Evolutionary conservation across 2,888 invertebrate species (phyloP), one percentile per base, ranked within the genome.

Genomic region (Ophion ellenae): DNA sequence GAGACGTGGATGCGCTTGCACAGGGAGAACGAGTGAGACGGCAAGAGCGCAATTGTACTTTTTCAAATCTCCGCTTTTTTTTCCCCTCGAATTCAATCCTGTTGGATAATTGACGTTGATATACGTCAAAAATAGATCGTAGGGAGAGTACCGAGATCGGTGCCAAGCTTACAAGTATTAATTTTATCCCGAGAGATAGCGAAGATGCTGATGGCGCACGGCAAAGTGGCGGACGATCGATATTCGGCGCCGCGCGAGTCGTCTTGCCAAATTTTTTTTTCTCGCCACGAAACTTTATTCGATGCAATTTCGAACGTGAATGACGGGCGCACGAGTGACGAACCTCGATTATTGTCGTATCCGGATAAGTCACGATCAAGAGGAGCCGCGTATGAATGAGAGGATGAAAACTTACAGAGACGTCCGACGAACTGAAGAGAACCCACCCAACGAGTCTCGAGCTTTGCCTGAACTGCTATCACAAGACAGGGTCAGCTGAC

Each of bases 401-500:
- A 73, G 20, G 80, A 77, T 36, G 53, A 83, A 69, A 89, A 90
- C 89, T 89, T 89, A 90, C 90, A 79, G 81, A 84, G 84, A 90
- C 86, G 83, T 89, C 70, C 85, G 89, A 90, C 85, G 89, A 88
- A 89, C 87, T 86, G 89, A 88, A 89, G 88, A 80, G 90, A 89
- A 87, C 88, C 85, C 91, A 91, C 90, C 88, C 90, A 91, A 88
- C 89, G 88, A 86, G 87, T 87, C 87, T 88, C 88, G 86, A 89
- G 91, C 89, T 90, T 91, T 86, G 89, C 89, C 90, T 67, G 66
- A 53, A 53, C 70, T 80, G 91, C 89, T 92, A 93, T 93, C 93
- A 93, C 92, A 93, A 93, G 93, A 93, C 93, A 90, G 92, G 81
- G 94, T 94, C 94, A 94, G 94, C 94, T 94, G 94, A 94, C 94